Percentiles rank a stretch among this genome's conserved stretches.
Evolutionary conservation across 1,140 invertebrate genomes (phyloP).

Genomic region (Anastrepha obliqua): DNA sequence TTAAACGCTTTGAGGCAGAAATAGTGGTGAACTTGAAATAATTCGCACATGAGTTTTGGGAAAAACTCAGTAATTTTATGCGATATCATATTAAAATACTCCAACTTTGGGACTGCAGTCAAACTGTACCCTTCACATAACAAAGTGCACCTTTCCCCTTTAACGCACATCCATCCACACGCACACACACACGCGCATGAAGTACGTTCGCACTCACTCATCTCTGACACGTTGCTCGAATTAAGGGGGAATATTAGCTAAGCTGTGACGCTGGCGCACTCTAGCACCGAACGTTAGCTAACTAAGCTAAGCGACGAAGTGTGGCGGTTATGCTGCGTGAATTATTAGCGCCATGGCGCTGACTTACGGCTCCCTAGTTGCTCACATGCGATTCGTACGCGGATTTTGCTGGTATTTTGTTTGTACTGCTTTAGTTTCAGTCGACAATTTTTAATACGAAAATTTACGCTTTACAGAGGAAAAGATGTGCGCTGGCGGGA

Average conservation of each 20-base stretch:
- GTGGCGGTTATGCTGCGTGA: conserved; percentile 32
- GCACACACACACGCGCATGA: background rate
- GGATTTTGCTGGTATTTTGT: background rate
- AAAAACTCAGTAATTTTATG: too few relatives aligned
- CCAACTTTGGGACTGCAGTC: too few relatives aligned
- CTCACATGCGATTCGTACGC: background rate
- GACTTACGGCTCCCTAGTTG: conserved; percentile 14
- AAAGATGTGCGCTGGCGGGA: too few relatives aligned
- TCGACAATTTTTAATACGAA: background rate
- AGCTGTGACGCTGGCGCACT: background rate
- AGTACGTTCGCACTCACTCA: background rate
- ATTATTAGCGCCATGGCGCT: conserved; percentile 50
- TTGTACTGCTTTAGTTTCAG: background rate
- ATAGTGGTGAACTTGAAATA: too few relatives aligned
- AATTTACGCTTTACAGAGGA: background rate
- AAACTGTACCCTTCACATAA: too few relatives aligned
- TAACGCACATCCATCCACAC: too few relatives aligned
- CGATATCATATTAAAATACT: too few relatives aligned
- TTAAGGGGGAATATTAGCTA: conserved; percentile 21
- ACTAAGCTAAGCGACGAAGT: background rate
- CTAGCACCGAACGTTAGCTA: background rate
- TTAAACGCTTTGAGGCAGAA: too few relatives aligned
- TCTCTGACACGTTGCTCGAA: background rate
- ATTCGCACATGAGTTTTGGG: too few relatives aligned
- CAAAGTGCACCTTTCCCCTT: too few relatives aligned